A percentile compares a stretch with the other conserved stretches of the same genome.
Conservation (phyloP, 2,888 invertebrate species). For the Mesochorus sp. region DNA sequence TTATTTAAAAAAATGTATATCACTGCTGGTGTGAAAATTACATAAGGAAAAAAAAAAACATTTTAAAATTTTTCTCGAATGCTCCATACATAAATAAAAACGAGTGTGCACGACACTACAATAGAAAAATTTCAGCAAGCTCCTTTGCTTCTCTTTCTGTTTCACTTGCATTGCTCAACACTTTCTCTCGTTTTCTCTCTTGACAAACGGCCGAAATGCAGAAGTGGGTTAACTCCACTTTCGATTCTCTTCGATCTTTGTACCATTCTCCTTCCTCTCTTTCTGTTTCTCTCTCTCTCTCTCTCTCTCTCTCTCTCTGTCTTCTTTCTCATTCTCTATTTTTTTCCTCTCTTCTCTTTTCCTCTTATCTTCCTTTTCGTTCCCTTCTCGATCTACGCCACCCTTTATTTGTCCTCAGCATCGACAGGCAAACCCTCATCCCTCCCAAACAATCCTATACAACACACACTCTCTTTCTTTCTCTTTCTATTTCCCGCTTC, state of each 20-base stretch:
- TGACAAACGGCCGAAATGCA: constrained; percentile 75
- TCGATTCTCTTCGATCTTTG: constrained; percentile 54
- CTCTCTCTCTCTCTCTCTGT: constrained; percentile 20
- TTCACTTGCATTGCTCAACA: constrained; percentile 30
- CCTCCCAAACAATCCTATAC: constrained; percentile 57
- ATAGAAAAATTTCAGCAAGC: constrained; percentile 56
- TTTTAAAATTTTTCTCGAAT: neutral
- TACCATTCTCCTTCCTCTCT: constrained; percentile 42
- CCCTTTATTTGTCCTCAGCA: constrained; percentile 49
- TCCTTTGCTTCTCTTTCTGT: constrained; percentile 30
- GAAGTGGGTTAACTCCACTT: constrained; percentile 77
- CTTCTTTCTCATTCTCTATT: constrained; percentile 27
- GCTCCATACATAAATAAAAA: neutral
- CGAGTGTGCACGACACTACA: neutral
- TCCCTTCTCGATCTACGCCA: constrained; percentile 38
- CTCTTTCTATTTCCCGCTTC: constrained; percentile 41
- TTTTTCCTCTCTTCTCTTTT: constrained; percentile 32
- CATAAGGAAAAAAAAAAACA: neutral
- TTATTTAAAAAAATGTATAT: no score
- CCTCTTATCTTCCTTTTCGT: constrained; percentile 25
- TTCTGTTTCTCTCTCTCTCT: constrained; percentile 41
- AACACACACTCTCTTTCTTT: constrained; percentile 43
- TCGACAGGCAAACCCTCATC: constrained; percentile 49
- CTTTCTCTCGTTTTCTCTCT: constrained; percentile 35
- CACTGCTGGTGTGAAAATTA: no score